Percentiles rank a stretch among this genome's conserved stretches.
phyloP scores from a whole-genome alignment of 1,140 invertebrate genomes.

The Liolophura sinensis region DNA sequence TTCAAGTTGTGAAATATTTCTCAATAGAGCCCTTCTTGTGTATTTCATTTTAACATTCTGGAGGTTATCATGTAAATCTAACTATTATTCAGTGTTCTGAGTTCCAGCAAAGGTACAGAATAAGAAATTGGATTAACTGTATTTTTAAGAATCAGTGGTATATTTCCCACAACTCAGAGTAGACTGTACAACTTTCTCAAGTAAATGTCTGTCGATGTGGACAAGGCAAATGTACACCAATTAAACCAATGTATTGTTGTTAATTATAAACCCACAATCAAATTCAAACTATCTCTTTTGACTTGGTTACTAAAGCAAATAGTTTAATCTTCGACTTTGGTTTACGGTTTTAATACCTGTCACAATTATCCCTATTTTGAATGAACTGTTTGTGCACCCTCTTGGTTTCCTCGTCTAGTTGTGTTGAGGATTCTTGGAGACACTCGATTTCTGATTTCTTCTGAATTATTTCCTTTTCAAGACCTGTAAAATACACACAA shows the following conservation, averaged over 20 bases:
- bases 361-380: conserved; percentile 30
- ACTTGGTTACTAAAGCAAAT: background rate
- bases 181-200: no score
- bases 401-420: conserved; percentile 28
- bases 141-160: no score
- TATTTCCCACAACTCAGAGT: no score
- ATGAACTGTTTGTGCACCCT: conserved; percentile 31
- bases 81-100: no score
- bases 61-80: no score
- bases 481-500: conserved; percentile 15
- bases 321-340: background rate
- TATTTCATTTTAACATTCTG: no score
- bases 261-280: background rate
- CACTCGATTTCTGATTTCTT: conserved; percentile 13
- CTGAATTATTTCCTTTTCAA: conserved; percentile 24
- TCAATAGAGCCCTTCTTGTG: no score
- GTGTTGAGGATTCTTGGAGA: conserved; percentile 17
- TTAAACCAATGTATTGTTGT: background rate
- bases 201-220: no score
- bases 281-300: background rate
- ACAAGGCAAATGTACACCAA: no score
- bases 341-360: conserved; percentile 16
- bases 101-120: no score
- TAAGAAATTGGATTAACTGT: no score
- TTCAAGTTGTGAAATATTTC: no score